A percentile compares a stretch with the other conserved stretches of the same genome.
phyloP scores from a whole-genome alignment of 1,140 invertebrate species.

The Marisa cornuarietis region DNA sequence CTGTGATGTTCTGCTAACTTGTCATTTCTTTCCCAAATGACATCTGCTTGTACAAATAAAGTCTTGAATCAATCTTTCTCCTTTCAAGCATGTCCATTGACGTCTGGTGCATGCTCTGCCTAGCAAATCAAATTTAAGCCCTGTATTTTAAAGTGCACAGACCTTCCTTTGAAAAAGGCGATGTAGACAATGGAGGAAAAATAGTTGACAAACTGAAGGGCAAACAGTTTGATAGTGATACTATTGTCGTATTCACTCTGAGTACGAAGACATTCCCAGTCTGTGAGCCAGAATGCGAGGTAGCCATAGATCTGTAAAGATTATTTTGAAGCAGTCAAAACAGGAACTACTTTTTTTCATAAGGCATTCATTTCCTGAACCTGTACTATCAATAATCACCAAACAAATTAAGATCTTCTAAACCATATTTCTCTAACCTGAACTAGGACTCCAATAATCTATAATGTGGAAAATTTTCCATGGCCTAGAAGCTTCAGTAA shows the following conservation, averaged over 20 bases:
- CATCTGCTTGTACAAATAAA: too few species aligned
- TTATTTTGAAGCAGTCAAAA: neutral
- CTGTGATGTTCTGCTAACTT: too few species aligned
- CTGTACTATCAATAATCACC: neutral
- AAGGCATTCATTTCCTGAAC: neutral
- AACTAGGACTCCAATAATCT: too few species aligned
- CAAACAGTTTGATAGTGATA: constrained; percentile 65
- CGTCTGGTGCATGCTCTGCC: neutral
- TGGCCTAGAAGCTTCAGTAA: too few species aligned
- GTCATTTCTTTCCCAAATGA: too few species aligned
- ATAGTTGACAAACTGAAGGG: constrained; percentile 66
- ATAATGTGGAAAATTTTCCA: too few species aligned
- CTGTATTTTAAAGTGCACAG: constrained; percentile 22
- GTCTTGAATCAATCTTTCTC: too few species aligned
- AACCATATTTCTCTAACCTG: too few species aligned
- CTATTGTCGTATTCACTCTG: constrained; percentile 65
- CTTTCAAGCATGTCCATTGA: too few species aligned
- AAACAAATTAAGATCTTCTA: neutral
- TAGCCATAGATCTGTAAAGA: constrained; percentile 53
- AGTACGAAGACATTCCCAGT: constrained; percentile 62
- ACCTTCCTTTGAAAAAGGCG: constrained; percentile 65
- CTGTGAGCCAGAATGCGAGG: constrained; percentile 61
- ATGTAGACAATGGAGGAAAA: constrained; percentile 66
- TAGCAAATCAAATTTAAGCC: neutral
- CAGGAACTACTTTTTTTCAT: too few species aligned